Conservation (phyloP, 2,113 vertebrate species). For the Lepisosteus osseus region DNA sequence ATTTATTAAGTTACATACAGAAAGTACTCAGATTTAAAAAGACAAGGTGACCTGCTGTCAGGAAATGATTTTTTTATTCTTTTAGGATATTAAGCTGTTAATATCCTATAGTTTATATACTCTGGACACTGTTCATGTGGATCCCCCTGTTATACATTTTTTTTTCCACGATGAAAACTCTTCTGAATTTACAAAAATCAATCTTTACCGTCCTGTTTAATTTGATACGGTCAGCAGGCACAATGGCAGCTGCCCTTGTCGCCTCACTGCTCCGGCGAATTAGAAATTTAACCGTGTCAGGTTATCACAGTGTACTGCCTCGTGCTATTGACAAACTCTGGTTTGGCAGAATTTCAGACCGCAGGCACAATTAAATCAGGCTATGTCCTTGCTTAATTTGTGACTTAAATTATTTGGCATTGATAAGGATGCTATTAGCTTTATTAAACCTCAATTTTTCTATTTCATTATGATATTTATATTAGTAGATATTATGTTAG, state of each 20-base stretch:
- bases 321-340: conserved; percentile 46
- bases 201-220: conserved; percentile 64
- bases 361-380: conserved; percentile 50
- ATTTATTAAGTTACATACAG: too few relatives aligned
- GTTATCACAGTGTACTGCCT: conserved; percentile 54
- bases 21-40: too few relatives aligned
- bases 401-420: conserved; percentile 2
- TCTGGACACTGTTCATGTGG: not conserved
- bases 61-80: conserved; percentile 28
- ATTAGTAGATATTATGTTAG: too few relatives aligned
- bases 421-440: not conserved
- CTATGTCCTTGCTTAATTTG: conserved; percentile 43
- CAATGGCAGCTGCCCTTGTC: conserved; percentile 61
- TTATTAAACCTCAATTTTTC: not conserved
- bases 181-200: conserved; percentile 51
- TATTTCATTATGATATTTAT: not conserved
- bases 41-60: too few relatives aligned
- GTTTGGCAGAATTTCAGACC: conserved; percentile 41
- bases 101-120: too few relatives aligned
- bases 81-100: conserved; percentile 36
- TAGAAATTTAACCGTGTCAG: conserved; percentile 54
- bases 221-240: conserved; percentile 61
- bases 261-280: conserved; percentile 58
- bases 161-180: conserved; percentile 18
- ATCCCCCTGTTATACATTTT: not conserved